phyloP scores from a whole-genome alignment of 2,113 vertebrate species.

The Catharus bicknelli region DNA sequence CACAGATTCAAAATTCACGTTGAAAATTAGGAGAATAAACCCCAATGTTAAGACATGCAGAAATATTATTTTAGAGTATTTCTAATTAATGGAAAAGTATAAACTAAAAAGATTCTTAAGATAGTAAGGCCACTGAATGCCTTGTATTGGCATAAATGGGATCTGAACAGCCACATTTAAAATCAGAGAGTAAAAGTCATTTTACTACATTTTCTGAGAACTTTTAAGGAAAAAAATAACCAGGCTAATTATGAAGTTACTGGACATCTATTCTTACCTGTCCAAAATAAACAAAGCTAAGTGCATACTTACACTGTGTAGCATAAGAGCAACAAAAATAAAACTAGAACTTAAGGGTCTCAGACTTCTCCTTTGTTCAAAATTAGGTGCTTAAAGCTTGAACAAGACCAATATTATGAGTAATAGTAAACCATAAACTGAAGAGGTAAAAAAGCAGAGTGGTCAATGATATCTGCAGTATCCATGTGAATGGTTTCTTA shows the following conservation, averaged over 20 bases:
- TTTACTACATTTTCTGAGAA: neutral
- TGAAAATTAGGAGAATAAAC: neutral
- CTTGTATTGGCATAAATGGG: neutral
- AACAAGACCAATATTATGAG: neutral
- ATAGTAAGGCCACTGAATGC: neutral
- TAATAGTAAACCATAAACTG: neutral
- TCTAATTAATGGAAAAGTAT: neutral
- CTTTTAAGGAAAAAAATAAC: neutral
- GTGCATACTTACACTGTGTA: neutral
- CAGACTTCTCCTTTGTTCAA: neutral
- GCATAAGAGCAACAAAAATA: neutral
- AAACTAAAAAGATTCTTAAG: neutral
- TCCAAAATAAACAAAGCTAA: neutral
- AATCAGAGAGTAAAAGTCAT: neutral
- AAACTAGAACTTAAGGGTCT: neutral
- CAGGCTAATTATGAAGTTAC: neutral
- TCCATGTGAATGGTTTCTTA: neutral
- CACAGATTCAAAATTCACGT: neutral
- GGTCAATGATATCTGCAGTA: neutral
- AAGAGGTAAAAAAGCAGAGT: neutral
- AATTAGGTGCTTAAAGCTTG: neutral
- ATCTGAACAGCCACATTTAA: neutral
- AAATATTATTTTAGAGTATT: neutral
- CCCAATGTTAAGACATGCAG: neutral
- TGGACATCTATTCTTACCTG: neutral